phyloP scores from a whole-genome alignment of 2,113 vertebrate species.

The Strix aluco region DNA sequence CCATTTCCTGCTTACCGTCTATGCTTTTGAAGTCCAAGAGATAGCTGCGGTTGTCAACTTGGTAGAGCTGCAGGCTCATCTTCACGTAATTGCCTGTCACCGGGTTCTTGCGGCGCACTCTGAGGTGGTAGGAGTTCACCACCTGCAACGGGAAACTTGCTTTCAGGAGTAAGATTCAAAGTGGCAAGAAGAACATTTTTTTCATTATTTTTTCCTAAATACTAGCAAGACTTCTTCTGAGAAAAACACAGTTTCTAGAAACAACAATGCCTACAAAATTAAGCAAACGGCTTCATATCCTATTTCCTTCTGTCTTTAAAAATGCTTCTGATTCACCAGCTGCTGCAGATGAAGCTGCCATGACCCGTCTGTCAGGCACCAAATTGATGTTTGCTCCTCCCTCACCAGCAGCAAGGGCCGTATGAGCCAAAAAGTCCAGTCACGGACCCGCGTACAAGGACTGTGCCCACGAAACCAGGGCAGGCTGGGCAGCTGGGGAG shows the following conservation, averaged over 20 bases:
- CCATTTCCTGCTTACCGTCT: slow-evolving; percentile 81
- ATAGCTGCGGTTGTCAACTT: slow-evolving; percentile 96
- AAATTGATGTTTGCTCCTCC: neutral
- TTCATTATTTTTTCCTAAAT: neutral
- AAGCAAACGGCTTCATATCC: neutral
- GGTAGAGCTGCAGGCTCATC: slow-evolving; percentile 99
- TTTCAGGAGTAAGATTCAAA: slow-evolving; percentile 12
- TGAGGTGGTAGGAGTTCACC: slow-evolving; percentile 94
- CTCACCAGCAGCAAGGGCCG: neutral
- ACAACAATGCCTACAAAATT: neutral
- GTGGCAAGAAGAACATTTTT: neutral
- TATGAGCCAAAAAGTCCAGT: neutral
- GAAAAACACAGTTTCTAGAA: neutral
- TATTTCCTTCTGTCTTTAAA: neutral
- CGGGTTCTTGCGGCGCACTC: slow-evolving; percentile 93
- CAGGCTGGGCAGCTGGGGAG: neutral
- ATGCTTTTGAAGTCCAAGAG: slow-evolving; percentile 99
- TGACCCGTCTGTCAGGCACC: neutral
- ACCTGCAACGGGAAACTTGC: slow-evolving; percentile 75
- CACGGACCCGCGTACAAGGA: accelerated
- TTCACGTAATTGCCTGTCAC: slow-evolving; percentile 95
- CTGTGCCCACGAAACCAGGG: neutral
- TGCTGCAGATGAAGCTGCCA: neutral
- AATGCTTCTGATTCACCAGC: neutral
- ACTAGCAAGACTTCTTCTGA: neutral